Conservation (phyloP, 2,113 vertebrate genomes). For the Tetrao urogallus region DNA sequence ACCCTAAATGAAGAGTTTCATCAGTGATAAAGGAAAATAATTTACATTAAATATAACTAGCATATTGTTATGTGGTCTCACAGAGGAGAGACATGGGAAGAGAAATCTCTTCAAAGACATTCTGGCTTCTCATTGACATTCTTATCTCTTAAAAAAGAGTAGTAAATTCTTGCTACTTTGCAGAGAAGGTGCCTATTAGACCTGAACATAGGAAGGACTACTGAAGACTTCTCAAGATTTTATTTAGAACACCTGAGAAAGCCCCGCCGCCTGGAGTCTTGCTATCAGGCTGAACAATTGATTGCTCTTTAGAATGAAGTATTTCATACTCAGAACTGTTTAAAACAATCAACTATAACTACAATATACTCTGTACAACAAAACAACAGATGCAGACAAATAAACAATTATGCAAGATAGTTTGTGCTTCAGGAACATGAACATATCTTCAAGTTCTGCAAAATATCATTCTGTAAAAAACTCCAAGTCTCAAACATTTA, state of each 20-base stretch:
- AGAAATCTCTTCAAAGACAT: neutral
- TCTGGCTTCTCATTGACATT: neutral
- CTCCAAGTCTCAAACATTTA: neutral
- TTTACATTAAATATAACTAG: neutral
- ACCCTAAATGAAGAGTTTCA: neutral
- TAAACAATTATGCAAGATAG: neutral
- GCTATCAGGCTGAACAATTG: neutral
- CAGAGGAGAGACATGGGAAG: neutral
- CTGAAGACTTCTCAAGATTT: neutral
- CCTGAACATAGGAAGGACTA: neutral
- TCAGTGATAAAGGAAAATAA: neutral
- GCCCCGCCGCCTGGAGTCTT: neutral
- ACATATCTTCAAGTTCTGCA: neutral
- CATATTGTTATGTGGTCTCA: neutral
- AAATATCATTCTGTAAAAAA: neutral
- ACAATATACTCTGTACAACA: neutral
- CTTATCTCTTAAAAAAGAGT: neutral
- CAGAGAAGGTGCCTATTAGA: neutral
- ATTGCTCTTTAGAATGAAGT: neutral
- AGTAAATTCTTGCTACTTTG: neutral
- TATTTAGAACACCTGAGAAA: neutral
- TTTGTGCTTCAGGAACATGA: neutral
- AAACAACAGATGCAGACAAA: neutral
- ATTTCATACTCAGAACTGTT: neutral
- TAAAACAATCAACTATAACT: neutral